Base-by-base conservation (phyloP, 2,888 invertebrate species). In the Timema podura region DNA sequence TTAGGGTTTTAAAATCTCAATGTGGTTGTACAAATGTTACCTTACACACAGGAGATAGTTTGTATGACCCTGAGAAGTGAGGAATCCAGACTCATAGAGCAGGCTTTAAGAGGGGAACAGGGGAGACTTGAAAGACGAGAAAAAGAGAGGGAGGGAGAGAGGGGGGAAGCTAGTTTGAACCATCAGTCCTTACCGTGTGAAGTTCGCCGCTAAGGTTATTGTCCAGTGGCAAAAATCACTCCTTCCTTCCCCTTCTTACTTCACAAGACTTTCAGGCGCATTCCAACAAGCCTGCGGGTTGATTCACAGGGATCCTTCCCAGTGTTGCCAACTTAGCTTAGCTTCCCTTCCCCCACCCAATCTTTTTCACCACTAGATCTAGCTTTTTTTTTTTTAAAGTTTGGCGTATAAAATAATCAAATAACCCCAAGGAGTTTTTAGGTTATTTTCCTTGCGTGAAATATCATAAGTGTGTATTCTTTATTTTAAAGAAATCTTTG, bases 121-220 rank as follows among this genome's bases (percentile, higher is more conserved):
- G 30, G 30, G 30, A 30, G 30, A 30, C 30, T 30, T 1, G 30
- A 30, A 30, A 30, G 30, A 30, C 30, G 51, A 13, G 51, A 2
- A 3, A n/a, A 51, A 51, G 51, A n/a, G 51, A 51, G 51, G 51
- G 51, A 3, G 51, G 57, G 15, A 16, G 61, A 45, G 2, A 16
- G 46, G 59, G 47, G 30, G 61, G 59, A 70, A 47, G 69, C 69
- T 65, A 70, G 66, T 70, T 66, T 70, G 57, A 66, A 59, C 69
- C 69, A 66, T 70, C 54, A 48, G 54, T 30, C 13, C 65, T 66
- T 46, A 47, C 59, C 69, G 54, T 70, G 69, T 70, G 69, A 66
- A 70, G 65, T 65, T 70, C 48, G 66, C 69, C 69, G 66, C 66
- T 66, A 70, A 57, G 69, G 69, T 70, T 66, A 70, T 57, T 70